phyloP scores from a whole-genome alignment of 2,888 invertebrate species.

The Diarsia brunnea region DNA sequence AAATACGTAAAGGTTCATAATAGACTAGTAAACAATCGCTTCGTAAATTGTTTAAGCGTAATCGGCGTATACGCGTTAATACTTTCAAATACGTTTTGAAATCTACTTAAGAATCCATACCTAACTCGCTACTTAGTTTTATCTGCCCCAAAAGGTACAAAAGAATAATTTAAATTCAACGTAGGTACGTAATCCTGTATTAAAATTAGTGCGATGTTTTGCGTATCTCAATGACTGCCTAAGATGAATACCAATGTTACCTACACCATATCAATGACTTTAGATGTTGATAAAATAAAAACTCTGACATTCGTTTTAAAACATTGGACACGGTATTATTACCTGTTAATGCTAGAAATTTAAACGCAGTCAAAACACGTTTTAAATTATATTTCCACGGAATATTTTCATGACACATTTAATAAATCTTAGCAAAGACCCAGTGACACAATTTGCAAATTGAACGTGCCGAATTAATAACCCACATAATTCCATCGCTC shows the following conservation, averaged over 20 bases:
- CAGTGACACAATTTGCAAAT: constrained; percentile 50
- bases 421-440: constrained; percentile 40
- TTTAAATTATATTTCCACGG: neutral
- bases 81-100: neutral
- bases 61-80: constrained; percentile 1
- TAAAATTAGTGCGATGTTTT: constrained; percentile 18
- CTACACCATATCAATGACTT: neutral
- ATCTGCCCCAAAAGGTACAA: neutral
- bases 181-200: neutral
- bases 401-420: constrained; percentile 12
- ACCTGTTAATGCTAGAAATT: neutral
- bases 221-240: neutral
- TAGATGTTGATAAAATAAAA: constrained; percentile 2
- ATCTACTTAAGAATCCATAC: neutral
- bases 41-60: neutral
- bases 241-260: constrained; percentile 41
- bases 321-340: neutral
- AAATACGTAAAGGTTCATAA: neutral
- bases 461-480: constrained; percentile 46
- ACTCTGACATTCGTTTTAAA: neutral
- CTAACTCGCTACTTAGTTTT: constrained; percentile 9
- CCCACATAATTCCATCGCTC: constrained; percentile 52
- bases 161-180: constrained; percentile 35
- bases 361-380: neutral
- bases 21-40: neutral